Evolutionary conservation across 2,888 invertebrate genomes (phyloP).

Genomic region (Nemotelus pantherinus): DNA sequence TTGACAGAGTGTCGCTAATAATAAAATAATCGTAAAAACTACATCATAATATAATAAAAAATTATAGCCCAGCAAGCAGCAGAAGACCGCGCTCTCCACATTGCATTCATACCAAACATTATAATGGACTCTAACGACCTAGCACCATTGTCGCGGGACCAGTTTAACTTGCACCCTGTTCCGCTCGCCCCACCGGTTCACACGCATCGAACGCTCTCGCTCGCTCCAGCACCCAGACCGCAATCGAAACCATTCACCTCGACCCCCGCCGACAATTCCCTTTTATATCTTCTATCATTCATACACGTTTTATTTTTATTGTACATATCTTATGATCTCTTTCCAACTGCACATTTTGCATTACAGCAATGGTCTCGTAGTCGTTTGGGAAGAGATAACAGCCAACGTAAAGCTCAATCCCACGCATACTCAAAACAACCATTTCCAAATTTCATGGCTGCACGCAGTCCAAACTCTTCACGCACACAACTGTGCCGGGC

Average conservation of each 20-base stretch:
- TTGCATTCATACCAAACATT: conserved; percentile 40
- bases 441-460: conserved; percentile 39
- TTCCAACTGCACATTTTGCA: conserved; percentile 50
- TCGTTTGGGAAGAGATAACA: conserved; percentile 46
- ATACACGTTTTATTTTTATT: conserved; percentile 51
- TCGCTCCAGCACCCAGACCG: conserved; percentile 23
- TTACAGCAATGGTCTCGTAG: conserved; percentile 48
- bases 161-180: not conserved
- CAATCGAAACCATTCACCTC: not conserved
- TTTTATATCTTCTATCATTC: conserved; percentile 41
- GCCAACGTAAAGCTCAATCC: conserved; percentile 43
- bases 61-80: conserved; percentile 39
- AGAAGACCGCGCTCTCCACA: conserved; percentile 33
- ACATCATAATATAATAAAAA: conserved; percentile 44
- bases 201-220: not conserved
- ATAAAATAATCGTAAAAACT: conserved; percentile 44
- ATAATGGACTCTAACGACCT: conserved; percentile 35
- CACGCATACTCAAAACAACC: conserved; percentile 46
- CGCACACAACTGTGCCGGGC: not conserved
- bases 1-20: conserved; percentile 41
- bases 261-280: conserved; percentile 21
- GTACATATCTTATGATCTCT: conserved; percentile 49
- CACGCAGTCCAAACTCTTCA: not conserved
- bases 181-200: conserved; percentile 25
- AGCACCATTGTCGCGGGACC: conserved; percentile 1